phyloP scores from a whole-genome alignment of 2,888 invertebrate species.

The Drosophila seclusa region DNA sequence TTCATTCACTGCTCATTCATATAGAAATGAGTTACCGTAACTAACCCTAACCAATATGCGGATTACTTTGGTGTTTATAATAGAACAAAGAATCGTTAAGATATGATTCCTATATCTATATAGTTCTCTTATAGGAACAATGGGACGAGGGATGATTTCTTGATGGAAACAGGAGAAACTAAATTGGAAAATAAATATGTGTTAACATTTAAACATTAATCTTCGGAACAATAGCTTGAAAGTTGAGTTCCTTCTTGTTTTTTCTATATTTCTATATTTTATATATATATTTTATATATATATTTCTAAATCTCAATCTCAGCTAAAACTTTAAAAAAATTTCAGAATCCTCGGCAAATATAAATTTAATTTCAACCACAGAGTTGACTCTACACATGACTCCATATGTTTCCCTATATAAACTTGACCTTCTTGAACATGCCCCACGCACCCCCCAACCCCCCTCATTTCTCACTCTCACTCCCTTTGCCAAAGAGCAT shows the following conservation, averaged over 20 bases:
- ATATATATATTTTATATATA: not conserved
- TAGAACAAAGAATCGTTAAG: not conserved
- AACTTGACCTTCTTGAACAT: slow-evolving; percentile 57
- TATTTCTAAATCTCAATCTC: not conserved
- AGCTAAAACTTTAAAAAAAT: not conserved
- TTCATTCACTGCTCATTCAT: too few relatives aligned
- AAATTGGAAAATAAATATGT: not conserved
- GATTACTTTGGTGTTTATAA: not conserved
- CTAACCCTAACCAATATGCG: not conserved
- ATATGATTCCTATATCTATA: not conserved
- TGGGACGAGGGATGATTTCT: not conserved
- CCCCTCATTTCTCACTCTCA: not conserved
- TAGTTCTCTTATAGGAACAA: not conserved
- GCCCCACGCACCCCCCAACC: not conserved
- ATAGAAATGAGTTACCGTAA: not conserved
- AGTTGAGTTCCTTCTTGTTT: not conserved
- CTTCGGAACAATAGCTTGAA: not conserved
- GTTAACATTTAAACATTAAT: not conserved
- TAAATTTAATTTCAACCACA: not conserved
- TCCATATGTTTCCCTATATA: slow-evolving; percentile 12
- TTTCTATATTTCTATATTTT: not conserved
- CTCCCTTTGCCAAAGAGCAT: slow-evolving; percentile 1
- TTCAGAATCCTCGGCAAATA: not conserved
- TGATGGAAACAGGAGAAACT: not conserved
- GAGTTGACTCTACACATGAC: not conserved